Conservation (phyloP, 2,888 invertebrate species). For the Oscheius sp. region DNA sequence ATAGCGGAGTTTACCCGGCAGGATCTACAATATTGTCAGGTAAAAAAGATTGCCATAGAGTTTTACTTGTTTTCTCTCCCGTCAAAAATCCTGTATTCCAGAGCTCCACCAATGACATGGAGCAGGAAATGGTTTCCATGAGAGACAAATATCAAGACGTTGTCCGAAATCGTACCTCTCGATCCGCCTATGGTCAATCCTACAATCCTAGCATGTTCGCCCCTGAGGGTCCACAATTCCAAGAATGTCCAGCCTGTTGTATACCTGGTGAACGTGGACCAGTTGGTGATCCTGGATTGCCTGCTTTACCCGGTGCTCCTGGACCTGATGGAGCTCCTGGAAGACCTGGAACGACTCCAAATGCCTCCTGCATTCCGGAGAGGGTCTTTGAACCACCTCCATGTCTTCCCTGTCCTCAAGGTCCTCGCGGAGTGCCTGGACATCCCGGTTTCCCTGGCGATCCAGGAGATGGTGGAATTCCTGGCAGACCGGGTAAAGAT, state of each 20-base stretch:
- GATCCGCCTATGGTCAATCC: constrained; percentile 47
- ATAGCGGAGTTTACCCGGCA: constrained; percentile 60
- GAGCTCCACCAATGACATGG: constrained; percentile 57
- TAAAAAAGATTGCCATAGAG: no score
- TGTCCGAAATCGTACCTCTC: constrained; percentile 38
- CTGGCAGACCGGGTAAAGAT: constrained; percentile 63
- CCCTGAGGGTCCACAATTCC: constrained; percentile 66
- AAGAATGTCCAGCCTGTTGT: constrained; percentile 70
- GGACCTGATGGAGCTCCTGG: constrained; percentile 70
- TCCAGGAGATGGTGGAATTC: constrained; percentile 67
- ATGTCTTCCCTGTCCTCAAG: constrained; percentile 70
- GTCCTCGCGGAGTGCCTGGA: constrained; percentile 61
- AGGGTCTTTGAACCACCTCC: constrained; percentile 70
- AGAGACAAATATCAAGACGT: constrained; percentile 39
- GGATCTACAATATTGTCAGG: constrained; percentile 69
- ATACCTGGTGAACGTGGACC: constrained; percentile 67
- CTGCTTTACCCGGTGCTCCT: constrained; percentile 64
- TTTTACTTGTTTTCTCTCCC: no score
- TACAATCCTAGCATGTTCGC: constrained; percentile 66
- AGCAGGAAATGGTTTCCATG: constrained; percentile 58
- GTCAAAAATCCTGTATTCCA: constrained; percentile 9
- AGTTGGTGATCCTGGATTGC: constrained; percentile 60
- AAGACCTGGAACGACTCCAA: constrained; percentile 69
- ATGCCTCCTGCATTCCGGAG: constrained; percentile 70
- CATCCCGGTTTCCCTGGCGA: constrained; percentile 65